Conservation (phyloP, 2,888 invertebrate genomes). For the Hydroisotoma schaefferi region DNA sequence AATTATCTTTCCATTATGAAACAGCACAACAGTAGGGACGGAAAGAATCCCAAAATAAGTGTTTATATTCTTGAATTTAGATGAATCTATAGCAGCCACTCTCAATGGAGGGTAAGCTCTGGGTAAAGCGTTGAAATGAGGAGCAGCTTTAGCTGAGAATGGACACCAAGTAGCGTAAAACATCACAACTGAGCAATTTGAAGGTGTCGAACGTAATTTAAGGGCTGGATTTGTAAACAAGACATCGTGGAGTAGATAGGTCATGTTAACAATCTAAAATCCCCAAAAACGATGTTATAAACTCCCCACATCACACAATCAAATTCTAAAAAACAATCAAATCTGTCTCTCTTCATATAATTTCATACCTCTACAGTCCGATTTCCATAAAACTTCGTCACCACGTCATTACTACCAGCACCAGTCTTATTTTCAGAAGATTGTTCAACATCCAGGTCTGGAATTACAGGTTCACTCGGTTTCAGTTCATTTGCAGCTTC, state of each 20-base stretch:
- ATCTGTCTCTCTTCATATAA: too few species aligned
- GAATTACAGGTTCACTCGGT: too few species aligned
- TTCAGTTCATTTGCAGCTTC: too few species aligned
- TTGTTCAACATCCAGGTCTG: too few species aligned
- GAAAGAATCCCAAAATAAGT: slow-evolving; percentile 88
- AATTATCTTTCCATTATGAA: slow-evolving; percentile 81
- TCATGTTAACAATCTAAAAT: slow-evolving; percentile 65
- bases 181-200: slow-evolving; percentile 67
- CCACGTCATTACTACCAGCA: too few species aligned
- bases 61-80: slow-evolving; percentile 58
- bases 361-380: too few species aligned
- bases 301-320: too few species aligned
- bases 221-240: slow-evolving; percentile 63
- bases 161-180: slow-evolving; percentile 84
- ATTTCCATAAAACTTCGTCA: too few species aligned
- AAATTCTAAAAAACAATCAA: too few species aligned
- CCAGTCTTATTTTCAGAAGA: too few species aligned
- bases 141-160: slow-evolving; percentile 84
- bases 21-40: slow-evolving; percentile 80
- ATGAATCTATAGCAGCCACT: slow-evolving; percentile 75
- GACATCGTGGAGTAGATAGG: slow-evolving; percentile 62
- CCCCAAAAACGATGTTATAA: too few species aligned
- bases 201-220: slow-evolving; percentile 62
- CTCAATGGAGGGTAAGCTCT: slow-evolving; percentile 80
- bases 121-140: slow-evolving; percentile 84